Base-by-base conservation (phyloP, 1,140 invertebrate species). In the Brachionus sp. region DNA sequence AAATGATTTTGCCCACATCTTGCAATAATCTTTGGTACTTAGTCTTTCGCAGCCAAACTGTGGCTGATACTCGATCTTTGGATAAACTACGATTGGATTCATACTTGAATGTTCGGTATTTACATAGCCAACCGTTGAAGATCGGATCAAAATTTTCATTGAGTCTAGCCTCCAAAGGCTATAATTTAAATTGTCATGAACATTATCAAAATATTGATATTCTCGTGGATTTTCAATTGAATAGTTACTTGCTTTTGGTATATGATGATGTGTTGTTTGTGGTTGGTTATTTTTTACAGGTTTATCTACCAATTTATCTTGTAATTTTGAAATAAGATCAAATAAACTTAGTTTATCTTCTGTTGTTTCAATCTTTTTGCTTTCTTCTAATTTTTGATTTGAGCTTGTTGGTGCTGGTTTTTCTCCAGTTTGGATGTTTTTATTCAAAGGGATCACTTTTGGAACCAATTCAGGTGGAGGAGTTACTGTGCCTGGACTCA, bases 51-150 rank as follows among this genome's bases (percentile, higher is more conserved):
- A 57, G 0, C 77, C 77, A 23, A 80, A 80, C 25, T 80, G 77
- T 3, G 77, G 77, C 25, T 80, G 77, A 29, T 80, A 80, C 13
- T 80, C 77, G 7, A 80, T 62, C 35, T 80, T 80, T 25, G 77
- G 50, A 66, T 80, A n/a, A 9, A 80, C 1, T 5, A 62, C 50
- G 5, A 80, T 29, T 5, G 35, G 53, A 16, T 80, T 80, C 50
- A 62, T 57, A 66, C 77, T 80, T 33, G 77, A 80, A 7, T 80
- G 50, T n/a, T 80, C 77, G 42, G 37, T 57, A 12, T 80, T 80
- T 80, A 80, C n/a, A 25, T 80, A 80, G 5, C 77, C 77, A 25
- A 35, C 77, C 9, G 62, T 66, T 9, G 50, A 62, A 10, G 46
- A 62, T 25, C 77, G 77, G 2, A 80, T 13, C 13, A 80, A 39